These are phyloP conservation scores for Drosophila pectinifera DNA, from an alignment of 1,140 invertebrate genomes.

Conservation along the genomic window DNA sequence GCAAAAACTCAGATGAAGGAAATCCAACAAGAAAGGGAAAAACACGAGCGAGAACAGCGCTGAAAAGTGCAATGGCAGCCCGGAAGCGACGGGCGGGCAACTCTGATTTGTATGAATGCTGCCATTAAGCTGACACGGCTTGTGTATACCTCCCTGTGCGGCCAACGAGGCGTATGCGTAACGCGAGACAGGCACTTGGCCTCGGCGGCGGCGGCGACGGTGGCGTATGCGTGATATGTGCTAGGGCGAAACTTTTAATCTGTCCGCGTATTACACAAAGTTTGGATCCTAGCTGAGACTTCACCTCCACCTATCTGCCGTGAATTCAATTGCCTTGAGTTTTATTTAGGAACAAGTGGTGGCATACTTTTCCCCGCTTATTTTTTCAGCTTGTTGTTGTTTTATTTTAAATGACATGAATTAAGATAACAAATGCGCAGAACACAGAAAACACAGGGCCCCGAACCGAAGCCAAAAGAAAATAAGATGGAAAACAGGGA, in stretches of 20 bases:
- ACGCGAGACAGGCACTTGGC: slow-evolving; percentile 28
- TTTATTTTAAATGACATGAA: slow-evolving; percentile 76
- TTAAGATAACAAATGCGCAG: slow-evolving; percentile 79
- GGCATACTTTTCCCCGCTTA: slow-evolving; percentile 49
- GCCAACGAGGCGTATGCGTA: slow-evolving; percentile 60
- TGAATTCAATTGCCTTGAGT: slow-evolving; percentile 77
- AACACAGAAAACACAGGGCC: slow-evolving; percentile 46
- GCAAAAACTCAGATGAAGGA: slow-evolving; percentile 25
- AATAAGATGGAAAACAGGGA: slow-evolving; percentile 43
- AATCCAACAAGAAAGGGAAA: slow-evolving; percentile 23
- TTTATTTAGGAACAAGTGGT: slow-evolving; percentile 79
- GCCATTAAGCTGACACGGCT: slow-evolving; percentile 66
- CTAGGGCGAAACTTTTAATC: slow-evolving; percentile 52
- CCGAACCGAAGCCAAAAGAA: slow-evolving; percentile 42
- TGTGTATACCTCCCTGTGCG: slow-evolving; percentile 22
- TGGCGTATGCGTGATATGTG: slow-evolving; percentile 44
- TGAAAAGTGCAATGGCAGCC: slow-evolving; percentile 72
- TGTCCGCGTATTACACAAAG: slow-evolving; percentile 49
- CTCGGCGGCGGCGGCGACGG: slow-evolving; percentile 10
- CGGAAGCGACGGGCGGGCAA: slow-evolving; percentile 48
- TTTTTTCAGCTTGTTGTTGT: slow-evolving; percentile 31
- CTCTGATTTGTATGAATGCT: slow-evolving; percentile 76
- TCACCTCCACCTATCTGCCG: slow-evolving; percentile 16
- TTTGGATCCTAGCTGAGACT: slow-evolving; percentile 29
- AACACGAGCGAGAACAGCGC: slow-evolving; percentile 40